These are phyloP conservation scores for Lagopus muta DNA, from an alignment of 2,113 vertebrate genomes.

Conservation along the genomic window DNA sequence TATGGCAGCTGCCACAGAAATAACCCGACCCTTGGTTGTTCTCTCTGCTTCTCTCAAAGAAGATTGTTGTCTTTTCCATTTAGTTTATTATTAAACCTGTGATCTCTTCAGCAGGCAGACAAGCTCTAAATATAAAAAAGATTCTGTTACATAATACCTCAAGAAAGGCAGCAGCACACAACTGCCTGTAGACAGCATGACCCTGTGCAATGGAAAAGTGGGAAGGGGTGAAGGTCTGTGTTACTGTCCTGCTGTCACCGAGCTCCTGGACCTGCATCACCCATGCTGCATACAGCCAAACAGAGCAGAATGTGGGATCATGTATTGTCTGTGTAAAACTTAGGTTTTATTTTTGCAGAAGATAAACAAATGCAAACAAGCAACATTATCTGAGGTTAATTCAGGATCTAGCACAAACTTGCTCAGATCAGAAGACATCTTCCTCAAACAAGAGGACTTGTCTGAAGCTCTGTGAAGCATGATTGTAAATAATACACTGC, in stretches of 20 bases:
- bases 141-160: not conserved
- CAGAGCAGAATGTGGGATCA: not conserved
- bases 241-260: not conserved
- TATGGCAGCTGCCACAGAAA: not conserved
- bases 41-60: not conserved
- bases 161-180: not conserved
- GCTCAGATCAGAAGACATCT: slow-evolving; percentile 5
- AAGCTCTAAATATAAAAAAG: slow-evolving; percentile 45
- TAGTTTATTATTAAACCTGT: slow-evolving; percentile 50
- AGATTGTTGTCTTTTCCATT: not conserved
- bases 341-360: not conserved
- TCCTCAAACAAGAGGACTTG: not conserved
- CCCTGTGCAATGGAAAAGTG: not conserved
- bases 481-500: slow-evolving; percentile 34
- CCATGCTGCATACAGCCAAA: not conserved
- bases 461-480: not conserved
- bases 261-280: not conserved
- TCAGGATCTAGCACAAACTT: not conserved
- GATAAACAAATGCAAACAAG: not conserved
- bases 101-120: slow-evolving; percentile 38
- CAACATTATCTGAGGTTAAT: not conserved
- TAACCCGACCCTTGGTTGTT: not conserved
- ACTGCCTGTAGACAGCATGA: not conserved
- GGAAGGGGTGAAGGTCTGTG: not conserved
- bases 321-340: fast-evolving